Base-by-base conservation (phyloP, 2,888 invertebrate species). In the Erebia ligea region DNA sequence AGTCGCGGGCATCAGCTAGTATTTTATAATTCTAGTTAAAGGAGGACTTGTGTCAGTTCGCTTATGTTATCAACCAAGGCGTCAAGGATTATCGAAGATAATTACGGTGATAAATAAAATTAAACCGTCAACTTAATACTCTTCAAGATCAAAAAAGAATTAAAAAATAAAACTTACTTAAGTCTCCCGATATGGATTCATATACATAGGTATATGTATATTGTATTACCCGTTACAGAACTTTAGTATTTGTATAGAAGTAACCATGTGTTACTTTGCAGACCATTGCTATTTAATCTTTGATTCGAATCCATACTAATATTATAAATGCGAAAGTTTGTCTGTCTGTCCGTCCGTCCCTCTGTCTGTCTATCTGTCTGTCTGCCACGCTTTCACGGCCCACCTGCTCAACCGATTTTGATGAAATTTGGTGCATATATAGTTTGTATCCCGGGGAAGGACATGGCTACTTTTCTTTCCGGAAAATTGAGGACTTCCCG, bases 21-120 rank as follows among this genome's bases (percentile, higher is more conserved):
- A 61, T 68, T 57, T 63, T 34, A 62, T 63, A 64, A 54, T 64
- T 65, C 42, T 71, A 67, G 71, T 71, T 67, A 70, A 57, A 34
- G 40, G 50, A 57, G 19, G 61, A 57, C 50, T 59, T 67, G 57
- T 59, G 73, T 68, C 68, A 70, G 59, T 65, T 62, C 48, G 57
- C 59, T 73, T 40, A 64, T 62, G 63, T 71, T 67, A 70, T 73
- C 67, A 67, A 64, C 25, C 50, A 45, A 67, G 52, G 19, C 48
- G 65, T 42, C 45, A 45, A 61, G 15, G 59, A 69, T 69, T 63
- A 64, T 66, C 19, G 59, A 25, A 71, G 66, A 68, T 68, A 59
- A 61, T 68, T 34, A 42, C 34, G 56, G 21, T 34, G 61, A 69
- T 66, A 57, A 34, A 54, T 65, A 65, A 45, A 45, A 66, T 66